These are phyloP conservation scores for Pelodiscus sinensis DNA, from an alignment of 2,113 vertebrate genomes.

Conservation along the genomic window DNA sequence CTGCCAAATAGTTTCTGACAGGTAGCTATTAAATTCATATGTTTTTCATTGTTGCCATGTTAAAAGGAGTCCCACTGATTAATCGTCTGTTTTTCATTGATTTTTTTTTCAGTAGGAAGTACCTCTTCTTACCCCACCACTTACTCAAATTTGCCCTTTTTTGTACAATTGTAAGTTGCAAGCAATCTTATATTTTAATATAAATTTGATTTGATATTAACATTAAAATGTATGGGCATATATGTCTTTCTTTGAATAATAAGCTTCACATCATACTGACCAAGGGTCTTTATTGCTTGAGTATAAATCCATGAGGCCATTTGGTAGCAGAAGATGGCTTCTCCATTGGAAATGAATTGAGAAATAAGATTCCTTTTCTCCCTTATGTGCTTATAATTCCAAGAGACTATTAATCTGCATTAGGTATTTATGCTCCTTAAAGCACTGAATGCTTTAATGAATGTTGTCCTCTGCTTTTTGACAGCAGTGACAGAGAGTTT, in stretches of 20 bases:
- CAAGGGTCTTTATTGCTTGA: conserved; percentile 12
- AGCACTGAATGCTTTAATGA: neutral
- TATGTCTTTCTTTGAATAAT: neutral
- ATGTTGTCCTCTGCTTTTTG: neutral
- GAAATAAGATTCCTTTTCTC: conserved; percentile 21
- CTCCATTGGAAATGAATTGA: conserved; percentile 13
- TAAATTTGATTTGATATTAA: conserved; percentile 19
- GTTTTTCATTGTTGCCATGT: conserved; percentile 5
- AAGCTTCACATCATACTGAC: neutral
- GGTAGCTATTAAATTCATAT: neutral
- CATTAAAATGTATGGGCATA: neutral
- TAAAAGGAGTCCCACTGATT: conserved; percentile 7
- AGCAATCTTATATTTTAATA: conserved; percentile 16
- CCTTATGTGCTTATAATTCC: neutral
- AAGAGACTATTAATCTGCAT: neutral
- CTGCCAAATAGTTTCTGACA: neutral
- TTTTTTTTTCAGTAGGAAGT: neutral
- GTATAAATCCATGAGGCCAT: conserved; percentile 1
- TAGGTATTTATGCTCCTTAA: neutral
- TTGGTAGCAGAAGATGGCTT: neutral
- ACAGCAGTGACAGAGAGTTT: neutral
- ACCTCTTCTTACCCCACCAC: neutral
- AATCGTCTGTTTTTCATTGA: conserved; percentile 14
- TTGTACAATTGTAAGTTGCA: conserved; percentile 21
- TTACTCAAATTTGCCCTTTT: conserved; percentile 17